Conservation (phyloP, 2,888 invertebrate species). For the Tenthredo mesomela region DNA sequence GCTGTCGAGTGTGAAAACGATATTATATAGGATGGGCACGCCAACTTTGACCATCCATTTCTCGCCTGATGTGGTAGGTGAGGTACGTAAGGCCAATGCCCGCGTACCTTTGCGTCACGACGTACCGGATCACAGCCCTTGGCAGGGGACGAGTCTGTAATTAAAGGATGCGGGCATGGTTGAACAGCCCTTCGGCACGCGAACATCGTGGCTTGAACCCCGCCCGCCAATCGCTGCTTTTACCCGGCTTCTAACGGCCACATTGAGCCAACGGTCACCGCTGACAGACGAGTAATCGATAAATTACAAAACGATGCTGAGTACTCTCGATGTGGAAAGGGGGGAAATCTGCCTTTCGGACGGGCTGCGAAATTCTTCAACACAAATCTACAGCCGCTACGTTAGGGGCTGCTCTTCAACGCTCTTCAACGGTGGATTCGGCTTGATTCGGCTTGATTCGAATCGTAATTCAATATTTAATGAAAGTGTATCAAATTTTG, state of each 20-base stretch:
- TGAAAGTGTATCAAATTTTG: background rate
- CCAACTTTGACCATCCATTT: conserved; percentile 51
- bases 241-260: background rate
- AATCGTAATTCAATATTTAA: background rate
- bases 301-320: conserved; percentile 12
- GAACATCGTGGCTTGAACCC: conserved; percentile 33
- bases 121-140: conserved; percentile 38
- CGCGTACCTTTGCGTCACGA: background rate
- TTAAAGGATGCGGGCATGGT: conserved; percentile 52
- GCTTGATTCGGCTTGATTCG: background rate
- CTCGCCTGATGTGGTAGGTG: background rate
- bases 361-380: background rate
- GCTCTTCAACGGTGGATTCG: background rate
- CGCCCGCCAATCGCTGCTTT: conserved; percentile 20
- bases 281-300: conserved; percentile 10
- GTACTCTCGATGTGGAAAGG: background rate
- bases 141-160: conserved; percentile 50
- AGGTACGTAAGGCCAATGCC: background rate
- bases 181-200: conserved; percentile 51
- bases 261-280: conserved; percentile 5
- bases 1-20: conserved; percentile 46
- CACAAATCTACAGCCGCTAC: background rate
- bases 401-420: background rate
- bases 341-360: background rate
- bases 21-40: conserved; percentile 49